These are phyloP conservation scores for Pristionchus mayeri DNA, from an alignment of 2,888 invertebrate species.

Conservation along the genomic window DNA sequence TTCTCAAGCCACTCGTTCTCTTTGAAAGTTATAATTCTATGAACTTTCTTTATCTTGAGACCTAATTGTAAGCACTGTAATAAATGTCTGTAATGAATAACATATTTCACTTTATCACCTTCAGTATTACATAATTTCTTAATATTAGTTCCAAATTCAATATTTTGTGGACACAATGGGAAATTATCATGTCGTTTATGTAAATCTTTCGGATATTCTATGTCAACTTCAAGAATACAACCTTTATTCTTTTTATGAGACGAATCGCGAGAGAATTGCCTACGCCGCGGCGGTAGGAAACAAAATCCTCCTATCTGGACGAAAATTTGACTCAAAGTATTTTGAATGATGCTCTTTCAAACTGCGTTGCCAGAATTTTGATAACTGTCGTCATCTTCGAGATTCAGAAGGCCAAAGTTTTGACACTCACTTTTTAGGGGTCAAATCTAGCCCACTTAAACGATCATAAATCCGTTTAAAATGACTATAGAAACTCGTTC, in stretches of 20 bases:
- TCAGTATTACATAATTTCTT: slow-evolving; percentile 60
- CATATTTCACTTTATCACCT: slow-evolving; percentile 62
- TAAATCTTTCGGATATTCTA: slow-evolving; percentile 76
- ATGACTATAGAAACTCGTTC: too few species aligned
- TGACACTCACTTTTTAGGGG: too few species aligned
- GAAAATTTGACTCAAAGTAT: too few species aligned
- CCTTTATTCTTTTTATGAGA: slow-evolving; percentile 64
- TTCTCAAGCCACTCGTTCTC: slow-evolving; percentile 55
- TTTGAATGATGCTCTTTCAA: too few species aligned
- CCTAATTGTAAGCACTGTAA: slow-evolving; percentile 57
- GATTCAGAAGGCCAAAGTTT: too few species aligned
- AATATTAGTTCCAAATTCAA: slow-evolving; percentile 52
- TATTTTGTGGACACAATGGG: slow-evolving; percentile 67
- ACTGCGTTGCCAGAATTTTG: too few species aligned
- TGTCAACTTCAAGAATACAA: slow-evolving; percentile 77
- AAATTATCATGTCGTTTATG: slow-evolving; percentile 76
- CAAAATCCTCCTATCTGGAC: too few species aligned
- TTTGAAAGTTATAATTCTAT: slow-evolving; percentile 64
- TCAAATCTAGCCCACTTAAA: too few species aligned
- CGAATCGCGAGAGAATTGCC: too few species aligned
- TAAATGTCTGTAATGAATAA: slow-evolving; percentile 62
- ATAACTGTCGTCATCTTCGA: too few species aligned
- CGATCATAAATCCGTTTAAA: too few species aligned
- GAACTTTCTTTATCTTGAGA: slow-evolving; percentile 67
- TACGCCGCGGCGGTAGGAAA: too few species aligned